Evolutionary conservation across 2,888 invertebrate genomes (phyloP), one percentile per base, ranked within the genome.

Genomic region (Drosophila anceps): DNA sequence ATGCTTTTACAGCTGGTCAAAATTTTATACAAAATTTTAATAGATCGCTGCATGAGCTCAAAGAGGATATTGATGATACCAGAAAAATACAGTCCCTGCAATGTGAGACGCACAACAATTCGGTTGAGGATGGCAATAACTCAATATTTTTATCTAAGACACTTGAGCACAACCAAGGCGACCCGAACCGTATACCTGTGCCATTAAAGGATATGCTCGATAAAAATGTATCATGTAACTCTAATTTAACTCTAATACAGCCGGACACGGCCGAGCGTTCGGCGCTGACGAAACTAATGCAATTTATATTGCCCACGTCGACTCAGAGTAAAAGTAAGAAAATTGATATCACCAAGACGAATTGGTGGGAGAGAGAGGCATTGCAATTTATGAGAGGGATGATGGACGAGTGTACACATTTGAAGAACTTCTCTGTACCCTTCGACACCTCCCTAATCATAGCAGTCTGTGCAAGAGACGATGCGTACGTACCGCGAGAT

Each of bases 391-490:
- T 99, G 99, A 94, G 97, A 55, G 98, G 98, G 0, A 96, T 99
- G 81, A 99, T 99, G 99, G 99, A 99, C 91, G 98, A 99, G 93
- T 99, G 98, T 92, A 99, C 99, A 0, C 98, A 99, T 93, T 94
- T 99, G 44, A 97, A 96, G 79, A 98, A 99, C 93, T 99, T 98
- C 91, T 96, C 98, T 3, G 94, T 96, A 18, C 97, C 97, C 0
- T 95, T 95, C 57, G 99, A 99, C 91, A 97, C 98, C 0, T 96
- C 96, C 12, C 94, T 99, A 58, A 97, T 98, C 69, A 98, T 98
- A 93, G 97, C 98, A 20, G 96, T 99, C 2, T 96, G 97, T 89
- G 99, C 99, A 0, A 95, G 95, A 79, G 95, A 96, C 87, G 98
- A 98, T 92, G 97, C 96, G 10, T 97, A 99, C 93, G 96, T 99